Conservation (phyloP, 1,140 invertebrate species). For the Heliconius hewitsoni region DNA sequence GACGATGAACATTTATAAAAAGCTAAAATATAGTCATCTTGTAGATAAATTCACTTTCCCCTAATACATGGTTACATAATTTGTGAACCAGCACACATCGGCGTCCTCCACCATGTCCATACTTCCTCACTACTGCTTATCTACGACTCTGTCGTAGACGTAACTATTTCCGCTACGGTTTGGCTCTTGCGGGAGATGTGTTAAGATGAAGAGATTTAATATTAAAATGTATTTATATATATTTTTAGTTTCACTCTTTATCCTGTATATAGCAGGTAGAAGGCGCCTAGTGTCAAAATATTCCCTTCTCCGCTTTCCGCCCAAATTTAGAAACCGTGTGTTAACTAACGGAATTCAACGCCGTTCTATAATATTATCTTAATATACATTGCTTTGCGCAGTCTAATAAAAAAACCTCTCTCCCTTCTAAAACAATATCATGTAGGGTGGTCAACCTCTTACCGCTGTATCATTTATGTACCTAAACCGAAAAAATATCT, state of each 20-base stretch:
- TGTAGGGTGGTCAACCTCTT: too few relatives aligned
- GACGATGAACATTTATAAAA: not conserved
- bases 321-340: too few relatives aligned
- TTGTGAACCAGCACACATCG: not conserved
- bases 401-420: too few relatives aligned
- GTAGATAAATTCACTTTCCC: not conserved
- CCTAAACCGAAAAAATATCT: too few relatives aligned
- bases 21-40: not conserved
- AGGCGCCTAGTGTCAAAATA: too few relatives aligned
- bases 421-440: too few relatives aligned
- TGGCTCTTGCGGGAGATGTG: not conserved
- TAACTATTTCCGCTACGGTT: constrained; percentile 12
- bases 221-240: not conserved
- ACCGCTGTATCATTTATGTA: too few relatives aligned
- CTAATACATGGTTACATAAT: constrained; percentile 1
- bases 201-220: not conserved
- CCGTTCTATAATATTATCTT: too few relatives aligned
- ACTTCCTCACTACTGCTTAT: constrained; percentile 11
- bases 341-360: not conserved
- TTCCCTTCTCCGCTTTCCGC: too few relatives aligned
- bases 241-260: not conserved
- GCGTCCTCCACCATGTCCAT: not conserved
- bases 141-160: constrained; percentile 9
- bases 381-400: too few relatives aligned
- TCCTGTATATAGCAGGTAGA: too few relatives aligned